Conservation (phyloP, 2,113 vertebrate species). For the Bubalus kerabau region DNA sequence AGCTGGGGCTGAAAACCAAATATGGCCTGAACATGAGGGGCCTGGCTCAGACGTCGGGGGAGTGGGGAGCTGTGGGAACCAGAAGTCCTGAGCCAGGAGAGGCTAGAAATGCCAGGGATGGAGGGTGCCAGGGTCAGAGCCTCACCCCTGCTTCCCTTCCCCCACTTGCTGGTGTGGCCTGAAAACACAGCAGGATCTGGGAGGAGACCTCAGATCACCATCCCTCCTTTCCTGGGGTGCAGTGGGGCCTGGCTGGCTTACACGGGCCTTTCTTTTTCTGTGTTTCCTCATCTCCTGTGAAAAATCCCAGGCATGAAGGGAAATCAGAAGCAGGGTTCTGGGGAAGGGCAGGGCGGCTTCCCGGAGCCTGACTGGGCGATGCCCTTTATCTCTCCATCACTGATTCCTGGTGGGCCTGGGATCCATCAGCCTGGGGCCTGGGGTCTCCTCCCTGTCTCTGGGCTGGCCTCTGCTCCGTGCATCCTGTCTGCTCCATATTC, state of each 20-base stretch:
- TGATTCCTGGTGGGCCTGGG: background rate
- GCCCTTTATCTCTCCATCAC: no score
- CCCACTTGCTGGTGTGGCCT: background rate
- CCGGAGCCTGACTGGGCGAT: background rate
- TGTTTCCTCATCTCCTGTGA: background rate
- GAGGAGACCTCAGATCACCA: background rate
- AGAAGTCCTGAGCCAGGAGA: background rate
- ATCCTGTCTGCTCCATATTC: background rate
- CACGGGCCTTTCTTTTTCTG: background rate
- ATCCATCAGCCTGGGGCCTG: background rate
- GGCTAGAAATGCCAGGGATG: background rate
- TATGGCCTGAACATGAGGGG: background rate
- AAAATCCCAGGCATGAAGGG: background rate
- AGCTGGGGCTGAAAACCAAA: background rate
- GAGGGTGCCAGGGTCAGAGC: background rate
- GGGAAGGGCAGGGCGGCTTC: background rate
- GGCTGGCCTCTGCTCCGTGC: background rate
- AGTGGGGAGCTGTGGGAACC: accelerated
- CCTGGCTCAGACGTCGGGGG: background rate
- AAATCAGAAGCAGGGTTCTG: background rate
- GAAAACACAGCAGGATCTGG: background rate
- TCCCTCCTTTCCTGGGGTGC: background rate
- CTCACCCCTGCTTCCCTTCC: background rate
- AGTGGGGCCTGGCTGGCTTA: background rate
- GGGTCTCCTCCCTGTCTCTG: no score